These are phyloP conservation scores for Drosophila sulfurigaster DNA, from an alignment of 1,140 invertebrate species.

Conservation along the genomic window DNA sequence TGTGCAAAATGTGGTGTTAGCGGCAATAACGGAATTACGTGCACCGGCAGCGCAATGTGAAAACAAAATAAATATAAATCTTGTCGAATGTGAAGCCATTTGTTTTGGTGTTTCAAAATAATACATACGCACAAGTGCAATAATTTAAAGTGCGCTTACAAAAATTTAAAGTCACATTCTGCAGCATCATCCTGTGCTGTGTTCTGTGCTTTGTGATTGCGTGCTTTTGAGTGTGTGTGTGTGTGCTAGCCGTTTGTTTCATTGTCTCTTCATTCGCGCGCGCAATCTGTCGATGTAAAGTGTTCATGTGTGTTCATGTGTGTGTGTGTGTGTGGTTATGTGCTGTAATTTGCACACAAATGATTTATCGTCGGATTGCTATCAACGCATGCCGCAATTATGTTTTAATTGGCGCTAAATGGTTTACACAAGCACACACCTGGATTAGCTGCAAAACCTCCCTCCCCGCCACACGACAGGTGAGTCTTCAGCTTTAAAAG, in stretches of 20 bases:
- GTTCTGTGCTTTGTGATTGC: neutral
- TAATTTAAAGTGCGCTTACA: constrained; percentile 60
- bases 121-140: constrained; percentile 56
- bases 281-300: constrained; percentile 42
- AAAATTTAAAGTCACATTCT: constrained; percentile 40
- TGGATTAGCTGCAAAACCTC: constrained; percentile 52
- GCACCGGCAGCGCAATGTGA: constrained; percentile 19
- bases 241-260: constrained; percentile 8
- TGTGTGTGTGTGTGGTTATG: constrained; percentile 27
- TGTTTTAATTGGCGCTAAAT: constrained; percentile 79
- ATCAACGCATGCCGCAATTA: constrained; percentile 77
- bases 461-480: constrained; percentile 30
- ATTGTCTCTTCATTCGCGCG: constrained; percentile 52
- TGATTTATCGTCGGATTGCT: constrained; percentile 73
- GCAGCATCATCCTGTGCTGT: constrained; percentile 27
- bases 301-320: constrained; percentile 1
- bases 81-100: constrained; percentile 24
- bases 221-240: constrained; percentile 1
- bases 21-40: constrained; percentile 44
- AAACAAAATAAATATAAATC: constrained; percentile 36
- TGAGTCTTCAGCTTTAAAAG: constrained; percentile 37
- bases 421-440: constrained; percentile 61
- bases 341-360: constrained; percentile 58
- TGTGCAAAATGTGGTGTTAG: constrained; percentile 26
- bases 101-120: constrained; percentile 31